Base-by-base conservation (phyloP, 2,113 vertebrate species). In the Carassius auratus region DNA sequence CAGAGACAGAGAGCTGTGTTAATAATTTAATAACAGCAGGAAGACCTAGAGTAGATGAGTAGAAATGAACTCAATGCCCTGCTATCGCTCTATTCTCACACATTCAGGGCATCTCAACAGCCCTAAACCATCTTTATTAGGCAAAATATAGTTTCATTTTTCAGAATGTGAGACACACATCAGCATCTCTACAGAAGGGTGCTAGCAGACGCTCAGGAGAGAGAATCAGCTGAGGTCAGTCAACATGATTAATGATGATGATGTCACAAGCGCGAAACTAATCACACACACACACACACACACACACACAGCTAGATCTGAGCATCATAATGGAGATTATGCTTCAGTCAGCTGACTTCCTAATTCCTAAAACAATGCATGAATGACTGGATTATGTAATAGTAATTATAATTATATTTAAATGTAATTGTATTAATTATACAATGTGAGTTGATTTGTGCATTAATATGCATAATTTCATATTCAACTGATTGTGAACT, bases 61-160 rank as follows among this genome's bases (percentile, higher is more conserved):
- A 75, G 73, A 75, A 75, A 50, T 75, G 73, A 75, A 26, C 73
- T 48, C 73, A 75, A 75, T 75, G 42, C n/a, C 38, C 71, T 74
- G 4, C 21, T 74, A 9, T 74, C 5, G 71, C 71, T 48, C 42
- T 48, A 48, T 75, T 75, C 73, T 48, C 38, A 69, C 17, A 38
- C 33, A 21, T 12, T 42, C 4, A 71, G 36, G 5, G 8, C 33
- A 10, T 71, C 3, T 71, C 17, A 10, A 21, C 21, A 17, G 33
- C 38, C 17, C 17, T 71, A 42, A 38, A 71, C 33, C 33, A 38
- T 33, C 33, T 38, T 71, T 8, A 71, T 30, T 15, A 5, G 26
- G 33, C 68, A 9, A 69, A 69, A 38, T 38, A 4, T 19, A 0
- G 0, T 36, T 69, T 69, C 0, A 17, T 36, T 19, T 69, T 36